Evolutionary conservation across 2,113 vertebrate genomes (phyloP), one percentile per base, ranked within the genome.

Genomic region (Sylvilagus bachmani): DNA sequence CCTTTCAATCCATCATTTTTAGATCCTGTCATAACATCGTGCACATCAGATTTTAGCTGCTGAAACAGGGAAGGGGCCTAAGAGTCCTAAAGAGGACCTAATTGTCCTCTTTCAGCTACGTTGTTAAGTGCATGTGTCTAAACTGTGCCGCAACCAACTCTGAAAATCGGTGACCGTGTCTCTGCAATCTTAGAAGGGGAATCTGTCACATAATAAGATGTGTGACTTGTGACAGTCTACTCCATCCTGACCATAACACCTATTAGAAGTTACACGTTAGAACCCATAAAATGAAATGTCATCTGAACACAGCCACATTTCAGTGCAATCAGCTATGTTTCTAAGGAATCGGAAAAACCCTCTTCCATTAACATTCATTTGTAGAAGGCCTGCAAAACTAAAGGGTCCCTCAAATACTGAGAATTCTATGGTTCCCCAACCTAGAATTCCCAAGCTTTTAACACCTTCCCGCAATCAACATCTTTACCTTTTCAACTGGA

Each of bases 231-330:
- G 74, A 89, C 12, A 70, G 0, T 89, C 51, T 85, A 51, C 7
- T 67, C 38, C 82, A 17, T 67, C 78, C 36, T 82, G 75, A 85
- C n/a, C 49, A 93, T 55, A 97, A 92, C 78, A 66, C 44, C 44
- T 44, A 6, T 81, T 38, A 2, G 3, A 91, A 91, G 55, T 86
- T 55, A 36, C 77, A 49, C 70, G 61, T 93, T 86, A 95, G 58
- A 93, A 82, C 2, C 31, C 29, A n/a, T 70, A 81, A 89, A 91
- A 86, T 89, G 82, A 95, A 96, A 92, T 62, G 29, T 6, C 69
- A 90, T 33, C 80, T 22, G 6, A 8, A 17, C 44, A 58, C 33
- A 69, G 58, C 10, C 73, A 93, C 17, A 27, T 31, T 67, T 93
- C 55, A 86, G 31, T n/a, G 64, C 80, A 77, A 71, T 55, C 24